phyloP scores from a whole-genome alignment of 2,113 vertebrate genomes.

The Sigmodon hispidus region DNA sequence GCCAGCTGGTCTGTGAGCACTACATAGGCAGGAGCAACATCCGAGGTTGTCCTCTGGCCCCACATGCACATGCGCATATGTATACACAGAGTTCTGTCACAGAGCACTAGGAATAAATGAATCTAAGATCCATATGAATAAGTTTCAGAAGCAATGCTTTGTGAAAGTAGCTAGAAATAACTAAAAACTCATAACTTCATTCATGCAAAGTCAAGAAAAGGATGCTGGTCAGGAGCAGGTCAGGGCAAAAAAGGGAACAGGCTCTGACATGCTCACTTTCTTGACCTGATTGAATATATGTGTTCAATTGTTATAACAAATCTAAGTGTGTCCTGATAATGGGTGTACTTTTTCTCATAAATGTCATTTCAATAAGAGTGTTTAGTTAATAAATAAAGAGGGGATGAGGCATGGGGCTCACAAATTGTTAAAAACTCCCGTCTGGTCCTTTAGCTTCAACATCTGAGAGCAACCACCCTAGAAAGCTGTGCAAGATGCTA shows the following conservation, averaged over 20 bases:
- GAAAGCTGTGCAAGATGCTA: background rate
- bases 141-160: background rate
- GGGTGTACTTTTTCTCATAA: background rate
- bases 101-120: background rate
- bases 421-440: background rate
- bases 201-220: background rate
- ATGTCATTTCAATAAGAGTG: background rate
- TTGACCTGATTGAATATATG: background rate
- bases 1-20: background rate
- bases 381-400: constrained; percentile 12
- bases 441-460: background rate
- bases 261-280: background rate
- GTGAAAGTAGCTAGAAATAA: background rate
- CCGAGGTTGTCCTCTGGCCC: background rate
- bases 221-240: background rate
- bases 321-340: background rate
- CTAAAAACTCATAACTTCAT: background rate
- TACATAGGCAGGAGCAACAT: background rate
- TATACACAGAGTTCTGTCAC: background rate
- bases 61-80: too few relatives aligned
- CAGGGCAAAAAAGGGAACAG: background rate
- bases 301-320: background rate
- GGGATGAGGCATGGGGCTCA: background rate
- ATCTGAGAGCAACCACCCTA: background rate
- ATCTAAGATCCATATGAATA: background rate